Base-by-base conservation (phyloP, 1,140 invertebrate genomes). In the Drosophila repletoides region DNA sequence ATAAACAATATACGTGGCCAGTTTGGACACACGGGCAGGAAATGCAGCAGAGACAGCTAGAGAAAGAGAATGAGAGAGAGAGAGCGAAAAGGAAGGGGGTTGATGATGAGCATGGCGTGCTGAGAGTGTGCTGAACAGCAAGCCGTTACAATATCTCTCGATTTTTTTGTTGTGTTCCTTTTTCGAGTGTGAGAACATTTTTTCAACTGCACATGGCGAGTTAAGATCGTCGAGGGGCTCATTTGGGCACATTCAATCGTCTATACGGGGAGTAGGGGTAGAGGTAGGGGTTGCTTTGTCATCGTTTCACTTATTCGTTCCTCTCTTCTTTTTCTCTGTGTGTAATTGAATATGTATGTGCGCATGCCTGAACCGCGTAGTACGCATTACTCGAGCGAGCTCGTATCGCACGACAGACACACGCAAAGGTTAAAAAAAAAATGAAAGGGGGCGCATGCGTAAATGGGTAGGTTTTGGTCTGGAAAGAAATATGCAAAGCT, bases 321-420 rank as follows among this genome's bases (percentile, higher is more conserved):
- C 33, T 67, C 29, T 58, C n/a, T 5, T 17, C 19, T 22, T 4
- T 53, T 14, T 38, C 71, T 55, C 33, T 59, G 68, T 21, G 60
- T 83, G 77, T 76, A 83, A 83, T 83, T 83, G 79, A 83, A 83
- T 80, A 80, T 83, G 83, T 80, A 80, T 83, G 72, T 83, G 74
- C 75, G 75, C 80, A 86, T 79, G 75, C 74, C 53, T 72, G 79
- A 49, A 69, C 69, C 74, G 80, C 79, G 64, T 49, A 51, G 34
- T 53, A n/a, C n/a, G n/a, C n/a, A n/a, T n/a, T n/a, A n/a, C n/a
- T n/a, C n/a, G n/a, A n/a, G n/a, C n/a, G n/a, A n/a, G n/a, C n/a
- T n/a, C n/a, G n/a, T n/a, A 79, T 75, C 74, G 66, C 75, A 70
- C 65, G 77, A 73, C 64, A 36, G 75, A 75, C 69, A 76, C 79